These are phyloP conservation scores for Silvanus unidentatus DNA, from an alignment of 2,888 invertebrate species.

Conservation along the genomic window DNA sequence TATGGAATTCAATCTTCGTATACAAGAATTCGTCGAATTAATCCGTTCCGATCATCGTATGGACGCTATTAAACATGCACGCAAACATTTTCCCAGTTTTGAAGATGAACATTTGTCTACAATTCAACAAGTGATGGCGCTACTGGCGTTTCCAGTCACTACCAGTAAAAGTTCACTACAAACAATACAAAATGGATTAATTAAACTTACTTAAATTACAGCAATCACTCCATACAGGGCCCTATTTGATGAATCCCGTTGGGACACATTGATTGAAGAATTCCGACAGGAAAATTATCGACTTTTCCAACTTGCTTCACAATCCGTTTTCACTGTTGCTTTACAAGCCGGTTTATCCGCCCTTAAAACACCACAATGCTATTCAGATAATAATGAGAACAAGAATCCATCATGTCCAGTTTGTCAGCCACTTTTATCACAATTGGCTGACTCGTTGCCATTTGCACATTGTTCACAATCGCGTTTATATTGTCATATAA, in stretches of 20 bases:
- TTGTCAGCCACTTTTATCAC: constrained; percentile 81
- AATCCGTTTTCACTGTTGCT: constrained; percentile 86
- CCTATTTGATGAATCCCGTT: constrained; percentile 62
- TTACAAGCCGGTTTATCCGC: constrained; percentile 92
- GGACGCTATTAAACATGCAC: constrained; percentile 92
- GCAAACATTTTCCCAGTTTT: constrained; percentile 83
- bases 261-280: constrained; percentile 80
- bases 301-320: constrained; percentile 85
- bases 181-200: not conserved
- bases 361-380: constrained; percentile 90
- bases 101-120: constrained; percentile 82
- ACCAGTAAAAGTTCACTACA: constrained; percentile 52
- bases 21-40: constrained; percentile 92
- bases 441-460: constrained; percentile 80
- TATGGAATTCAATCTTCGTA: constrained; percentile 89
- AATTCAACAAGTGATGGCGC: constrained; percentile 92
- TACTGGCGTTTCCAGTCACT: constrained; percentile 85
- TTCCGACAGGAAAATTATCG: constrained; percentile 93
- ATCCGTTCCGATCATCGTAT: constrained; percentile 79
- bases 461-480: constrained; percentile 96
- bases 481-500: constrained; percentile 85
- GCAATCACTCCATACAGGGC: constrained; percentile 65
- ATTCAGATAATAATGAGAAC: constrained; percentile 56
- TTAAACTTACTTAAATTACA: constrained; percentile 29
- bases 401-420: constrained; percentile 87